Conservation (phyloP, 2,888 invertebrate genomes). For the Apamea anceps region DNA sequence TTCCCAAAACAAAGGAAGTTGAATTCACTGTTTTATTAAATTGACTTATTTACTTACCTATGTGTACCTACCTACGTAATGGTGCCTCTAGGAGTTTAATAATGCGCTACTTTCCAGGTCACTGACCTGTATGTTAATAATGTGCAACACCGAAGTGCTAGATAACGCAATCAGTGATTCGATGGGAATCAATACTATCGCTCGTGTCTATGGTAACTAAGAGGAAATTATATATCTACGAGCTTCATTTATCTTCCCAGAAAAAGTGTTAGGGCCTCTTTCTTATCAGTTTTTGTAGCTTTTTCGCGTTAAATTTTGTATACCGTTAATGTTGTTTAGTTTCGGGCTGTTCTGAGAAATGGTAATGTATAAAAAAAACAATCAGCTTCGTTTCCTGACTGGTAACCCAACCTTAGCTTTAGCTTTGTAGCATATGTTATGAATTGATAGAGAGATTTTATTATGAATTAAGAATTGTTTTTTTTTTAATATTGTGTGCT, state of each 20-base stretch:
- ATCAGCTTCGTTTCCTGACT: not conserved
- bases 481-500: not conserved
- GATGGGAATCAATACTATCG: slow-evolving; percentile 8
- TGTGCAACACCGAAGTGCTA: slow-evolving; percentile 18
- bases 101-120: slow-evolving; percentile 40
- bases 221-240: not conserved
- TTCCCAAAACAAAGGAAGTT: not conserved
- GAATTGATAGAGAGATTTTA: not conserved
- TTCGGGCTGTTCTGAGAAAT: not conserved
- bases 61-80: not conserved
- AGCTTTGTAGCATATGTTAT: not conserved
- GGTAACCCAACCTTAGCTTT: no score
- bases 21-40: not conserved
- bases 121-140: slow-evolving; percentile 35
- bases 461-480: not conserved
- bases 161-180: slow-evolving; percentile 39
- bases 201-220: not conserved
- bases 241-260: not conserved
- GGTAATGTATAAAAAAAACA: not conserved
- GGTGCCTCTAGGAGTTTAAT: slow-evolving; percentile 4
- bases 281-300: not conserved
- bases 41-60: not conserved
- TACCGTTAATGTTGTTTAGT: not conserved
- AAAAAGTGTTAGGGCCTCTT: not conserved
- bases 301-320: not conserved